These are phyloP conservation scores for Lacanobia wlatinum DNA, from an alignment of 2,888 invertebrate species.

Conservation along the genomic window DNA sequence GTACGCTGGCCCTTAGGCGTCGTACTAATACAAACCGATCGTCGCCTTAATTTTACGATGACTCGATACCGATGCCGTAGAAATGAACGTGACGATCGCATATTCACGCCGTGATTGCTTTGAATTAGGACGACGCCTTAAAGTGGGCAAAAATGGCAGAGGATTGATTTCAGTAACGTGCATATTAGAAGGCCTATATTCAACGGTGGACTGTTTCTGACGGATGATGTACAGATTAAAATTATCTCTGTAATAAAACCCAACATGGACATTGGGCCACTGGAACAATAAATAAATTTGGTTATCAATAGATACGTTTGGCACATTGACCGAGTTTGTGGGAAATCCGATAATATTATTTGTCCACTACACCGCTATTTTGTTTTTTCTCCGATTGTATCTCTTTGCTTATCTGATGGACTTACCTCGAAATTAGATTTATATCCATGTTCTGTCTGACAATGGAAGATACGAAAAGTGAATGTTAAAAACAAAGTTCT, in stretches of 20 bases:
- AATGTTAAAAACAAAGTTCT: conserved; percentile 1
- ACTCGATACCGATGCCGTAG: no score
- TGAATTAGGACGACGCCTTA: no score
- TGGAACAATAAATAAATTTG: not conserved
- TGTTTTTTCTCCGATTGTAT: not conserved
- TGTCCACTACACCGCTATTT: not conserved
- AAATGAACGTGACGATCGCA: no score
- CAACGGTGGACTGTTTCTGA: not conserved
- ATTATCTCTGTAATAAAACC: not conserved
- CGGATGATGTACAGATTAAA: not conserved
- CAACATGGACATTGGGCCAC: not conserved
- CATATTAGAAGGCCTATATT: no score
- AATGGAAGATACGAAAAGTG: not conserved
- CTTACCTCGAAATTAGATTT: conserved; percentile 3
- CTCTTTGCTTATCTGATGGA: no score
- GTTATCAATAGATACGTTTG: conserved; percentile 7
- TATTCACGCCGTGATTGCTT: no score
- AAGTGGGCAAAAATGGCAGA: no score
- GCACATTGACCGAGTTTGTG: conserved; percentile 20
- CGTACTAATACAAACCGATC: no score
- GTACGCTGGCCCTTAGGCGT: no score
- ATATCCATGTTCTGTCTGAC: not conserved
- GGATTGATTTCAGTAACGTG: no score
- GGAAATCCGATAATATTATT: conserved; percentile 1
- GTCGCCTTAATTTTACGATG: no score